Evolutionary conservation across 2,113 vertebrate species (phyloP), one percentile per base, ranked within the genome.

Genomic region (Nothocercus julius): DNA sequence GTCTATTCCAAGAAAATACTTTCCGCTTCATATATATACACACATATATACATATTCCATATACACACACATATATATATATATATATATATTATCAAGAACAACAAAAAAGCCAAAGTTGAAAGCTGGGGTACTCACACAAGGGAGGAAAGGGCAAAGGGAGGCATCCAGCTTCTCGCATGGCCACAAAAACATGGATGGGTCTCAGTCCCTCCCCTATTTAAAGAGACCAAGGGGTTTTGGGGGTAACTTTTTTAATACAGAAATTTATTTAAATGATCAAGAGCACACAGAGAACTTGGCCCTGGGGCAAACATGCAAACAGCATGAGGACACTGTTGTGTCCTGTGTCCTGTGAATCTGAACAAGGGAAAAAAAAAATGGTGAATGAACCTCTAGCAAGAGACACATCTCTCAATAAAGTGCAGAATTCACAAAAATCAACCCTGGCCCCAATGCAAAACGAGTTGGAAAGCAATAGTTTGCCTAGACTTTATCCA

Each of bases 401-500:
- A 59, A 72, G 58, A 73, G 28, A 36, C 8, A 12, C 2, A 4
- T 11, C 7, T 78, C 17, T 32, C 4, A 76, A 34, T 76, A 69
- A 76, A 49, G 6, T 32, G 85, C 42, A 38, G 25, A 82, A 53
- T 80, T 66, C 22, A 54, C 14, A 77, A 40, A 83, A 92, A 81
- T 81, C 88, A 96, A 86, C 61, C 88, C 17, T 51, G n/a, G 14
- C 53, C 34, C 92, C 88, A 93, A 93, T 90, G 77, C 56, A 59
- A 93, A 96, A 93, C 90, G 76, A 92, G 88, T 42, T 20, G 82
- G 83, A 96, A 94, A 62, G 42, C 77, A 90, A 76, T 20, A 85
- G 66, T 83, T 85, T 40, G 77, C 34, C 74, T 95, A 89, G 92
- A 94, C 89, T 95, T 97, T 97, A 84, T 94, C 92, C 94, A 75